Base-by-base conservation (phyloP, 2,113 vertebrate genomes). In the Clarias batrachus region DNA sequence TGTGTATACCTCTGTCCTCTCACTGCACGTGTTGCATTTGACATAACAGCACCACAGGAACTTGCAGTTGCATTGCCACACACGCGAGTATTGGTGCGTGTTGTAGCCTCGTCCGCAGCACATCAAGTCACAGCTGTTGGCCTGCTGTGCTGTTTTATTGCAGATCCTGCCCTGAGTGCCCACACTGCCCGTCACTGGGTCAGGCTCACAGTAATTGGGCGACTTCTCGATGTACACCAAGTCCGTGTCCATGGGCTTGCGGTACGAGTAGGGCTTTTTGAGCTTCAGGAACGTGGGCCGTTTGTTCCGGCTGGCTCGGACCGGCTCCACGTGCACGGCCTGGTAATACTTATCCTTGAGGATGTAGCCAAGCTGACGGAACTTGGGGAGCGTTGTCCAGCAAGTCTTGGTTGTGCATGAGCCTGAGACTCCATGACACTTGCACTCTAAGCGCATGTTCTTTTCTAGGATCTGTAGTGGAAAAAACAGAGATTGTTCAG, bases 41-140 rank as follows among this genome's bases (percentile, higher is more conserved):
- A 99, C 97, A 0, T 98, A 97, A 94, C 97, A 99, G 94, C 97
- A 99, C 97, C 97, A 99, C 87, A 98, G 97, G 91, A 99, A 99
- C 89, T 97, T 98, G 92, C 97, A 99, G 95, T 98, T 98, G 94
- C 97, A 99, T 92, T 99, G 97, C 97, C 97, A 99, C 27, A 98
- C 97, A 0, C 97, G 92, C 0, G 97, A 97, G 87, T 99, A 98
- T 91, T 98, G 97, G 92, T 99, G 97, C 0, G 97, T 99, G 92
- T 99, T 97, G 93, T 99, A 98, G 81, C 97, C 97, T 0, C 97
- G 96, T 2, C 97, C 97, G 0, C 97, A 99, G 91, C 97, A 99
- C 97, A 99, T 97, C 84, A 98, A 95, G 88, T 98, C 97, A 0
- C 97, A 99, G 93, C 97, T 96, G 0, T 96, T 97, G 89, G 96